phyloP scores from a whole-genome alignment of 2,797 vertebrate species.

The Tangara arthus region DNA sequence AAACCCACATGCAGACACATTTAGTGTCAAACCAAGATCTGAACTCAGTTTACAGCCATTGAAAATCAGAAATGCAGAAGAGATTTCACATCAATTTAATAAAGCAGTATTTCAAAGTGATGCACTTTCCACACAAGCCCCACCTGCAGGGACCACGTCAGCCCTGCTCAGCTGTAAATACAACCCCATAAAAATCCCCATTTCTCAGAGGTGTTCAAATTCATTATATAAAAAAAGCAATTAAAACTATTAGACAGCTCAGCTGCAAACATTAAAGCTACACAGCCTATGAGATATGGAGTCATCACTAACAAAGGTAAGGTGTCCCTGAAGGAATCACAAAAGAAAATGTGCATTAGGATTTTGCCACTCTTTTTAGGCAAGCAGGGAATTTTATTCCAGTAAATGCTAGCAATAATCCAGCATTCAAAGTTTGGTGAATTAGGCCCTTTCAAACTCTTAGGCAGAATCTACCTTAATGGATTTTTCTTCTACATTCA shows the following conservation, averaged over 20 bases:
- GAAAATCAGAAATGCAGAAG: not conserved
- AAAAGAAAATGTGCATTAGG: not conserved
- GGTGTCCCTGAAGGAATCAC: not conserved
- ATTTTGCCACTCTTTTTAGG: not conserved
- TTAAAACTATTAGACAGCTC: not conserved
- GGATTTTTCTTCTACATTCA: slow-evolving; percentile 29
- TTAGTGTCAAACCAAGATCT: not conserved
- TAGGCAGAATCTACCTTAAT: slow-evolving; percentile 44
- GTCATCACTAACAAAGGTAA: not conserved
- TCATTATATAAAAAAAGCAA: not conserved
- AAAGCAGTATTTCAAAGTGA: not conserved
- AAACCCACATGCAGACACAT: not conserved
- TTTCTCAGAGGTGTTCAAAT: not conserved
- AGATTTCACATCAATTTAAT: not conserved
- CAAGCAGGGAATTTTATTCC: slow-evolving; percentile 4
- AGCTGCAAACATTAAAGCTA: not conserved
- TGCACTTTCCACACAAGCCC: not conserved
- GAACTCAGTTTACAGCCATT: not conserved
- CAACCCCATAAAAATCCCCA: not conserved
- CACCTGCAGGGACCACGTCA: not conserved
- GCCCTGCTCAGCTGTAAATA: not conserved
- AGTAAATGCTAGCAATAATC: slow-evolving; percentile 12
- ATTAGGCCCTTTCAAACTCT: slow-evolving; percentile 40
- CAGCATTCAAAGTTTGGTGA: slow-evolving; percentile 39
- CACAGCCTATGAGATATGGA: not conserved